Percentiles rank a stretch among this genome's conserved stretches.
phyloP scores from a whole-genome alignment of 2,113 vertebrate genomes.

The Trichechus manatus region DNA sequence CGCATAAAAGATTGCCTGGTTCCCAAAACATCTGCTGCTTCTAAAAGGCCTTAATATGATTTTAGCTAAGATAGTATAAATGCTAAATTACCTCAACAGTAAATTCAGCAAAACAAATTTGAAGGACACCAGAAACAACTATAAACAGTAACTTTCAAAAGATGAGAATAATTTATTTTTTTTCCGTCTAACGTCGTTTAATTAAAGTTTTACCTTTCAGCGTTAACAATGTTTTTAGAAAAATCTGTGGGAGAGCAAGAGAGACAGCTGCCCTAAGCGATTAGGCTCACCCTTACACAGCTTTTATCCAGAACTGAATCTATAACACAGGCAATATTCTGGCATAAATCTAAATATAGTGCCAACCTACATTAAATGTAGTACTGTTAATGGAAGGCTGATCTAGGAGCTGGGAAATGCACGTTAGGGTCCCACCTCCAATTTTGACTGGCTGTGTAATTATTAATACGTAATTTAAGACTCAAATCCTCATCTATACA shows the following conservation, averaged over 20 bases:
- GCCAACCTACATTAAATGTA: neutral
- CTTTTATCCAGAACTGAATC: neutral
- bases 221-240: slow-evolving; percentile 45
- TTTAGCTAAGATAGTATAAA: slow-evolving; percentile 67
- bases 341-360: slow-evolving; percentile 7
- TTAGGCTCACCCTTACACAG: neutral
- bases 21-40: slow-evolving; percentile 57
- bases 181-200: slow-evolving; percentile 54
- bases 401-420: neutral
- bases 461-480: slow-evolving; percentile 11
- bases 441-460: neutral
- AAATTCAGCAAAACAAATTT: slow-evolving; percentile 47
- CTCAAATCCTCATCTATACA: neutral
- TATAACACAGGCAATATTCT: neutral
- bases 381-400: neutral
- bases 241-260: neutral
- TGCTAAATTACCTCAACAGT: slow-evolving; percentile 57
- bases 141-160: slow-evolving; percentile 59
- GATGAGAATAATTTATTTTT: slow-evolving; percentile 45
- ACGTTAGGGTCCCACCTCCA: neutral
- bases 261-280: neutral
- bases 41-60: slow-evolving; percentile 65
- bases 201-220: slow-evolving; percentile 61
- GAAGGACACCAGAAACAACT: slow-evolving; percentile 69
- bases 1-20: neutral